These are phyloP conservation scores for Fragum whitleyi DNA, from an alignment of 2,888 invertebrate genomes.

Conservation along the genomic window DNA sequence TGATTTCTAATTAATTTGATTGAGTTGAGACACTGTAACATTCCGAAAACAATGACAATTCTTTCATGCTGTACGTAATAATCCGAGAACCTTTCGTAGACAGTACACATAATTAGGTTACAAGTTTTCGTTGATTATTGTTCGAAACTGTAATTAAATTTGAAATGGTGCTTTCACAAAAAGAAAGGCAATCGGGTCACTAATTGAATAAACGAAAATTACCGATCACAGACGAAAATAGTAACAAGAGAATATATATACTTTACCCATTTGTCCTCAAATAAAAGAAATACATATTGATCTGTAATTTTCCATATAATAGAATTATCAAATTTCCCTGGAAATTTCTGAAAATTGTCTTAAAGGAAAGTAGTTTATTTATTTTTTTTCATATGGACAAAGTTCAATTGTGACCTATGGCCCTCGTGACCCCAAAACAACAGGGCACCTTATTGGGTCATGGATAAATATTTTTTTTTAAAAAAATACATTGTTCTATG, in stretches of 20 bases:
- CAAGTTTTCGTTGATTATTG: background rate
- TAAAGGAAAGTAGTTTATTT: too few relatives aligned
- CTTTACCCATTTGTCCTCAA: too few relatives aligned
- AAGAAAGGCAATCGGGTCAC: background rate
- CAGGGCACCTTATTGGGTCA: too few relatives aligned
- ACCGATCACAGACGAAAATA: background rate
- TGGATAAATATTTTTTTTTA: too few relatives aligned
- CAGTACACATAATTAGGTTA: background rate
- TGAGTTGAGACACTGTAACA: background rate
- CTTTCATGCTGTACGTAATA: background rate
- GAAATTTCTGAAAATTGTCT: too few relatives aligned
- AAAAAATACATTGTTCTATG: too few relatives aligned
- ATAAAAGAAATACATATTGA: too few relatives aligned
- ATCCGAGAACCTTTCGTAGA: background rate
- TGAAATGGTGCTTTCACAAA: background rate
- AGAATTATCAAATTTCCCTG: too few relatives aligned
- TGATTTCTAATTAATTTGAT: conserved; percentile 1
- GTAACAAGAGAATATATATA: background rate
- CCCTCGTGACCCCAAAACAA: too few relatives aligned
- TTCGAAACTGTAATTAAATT: background rate
- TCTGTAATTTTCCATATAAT: too few relatives aligned
- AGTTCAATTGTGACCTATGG: too few relatives aligned
- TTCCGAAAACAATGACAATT: background rate
- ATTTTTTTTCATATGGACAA: too few relatives aligned
- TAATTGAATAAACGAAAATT: background rate